Evolutionary conservation across 2,888 invertebrate species (phyloP), one percentile per base, ranked within the genome.

Genomic region (Campopleginae sp.): DNA sequence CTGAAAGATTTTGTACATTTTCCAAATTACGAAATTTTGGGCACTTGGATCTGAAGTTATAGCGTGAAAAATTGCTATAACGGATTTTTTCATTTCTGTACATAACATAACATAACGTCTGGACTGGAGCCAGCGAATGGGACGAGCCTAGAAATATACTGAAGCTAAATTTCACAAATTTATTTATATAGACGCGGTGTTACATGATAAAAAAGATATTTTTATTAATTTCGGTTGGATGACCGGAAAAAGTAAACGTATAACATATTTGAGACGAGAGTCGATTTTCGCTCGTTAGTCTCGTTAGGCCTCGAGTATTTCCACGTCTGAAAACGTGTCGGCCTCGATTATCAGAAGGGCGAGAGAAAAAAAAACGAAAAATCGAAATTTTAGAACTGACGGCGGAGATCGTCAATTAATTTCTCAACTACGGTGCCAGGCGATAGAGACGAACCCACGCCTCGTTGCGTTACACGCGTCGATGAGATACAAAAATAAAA

Each of bases 401-500:
- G 44, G 58, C 63, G 44, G 66, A 58, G 80, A 82, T 82, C 23
- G 84, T 82, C 84, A 83, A 88, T 88, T 88, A 88, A 88, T 88
- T 82, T 82, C 66, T 71, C 51, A 74, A 48, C 68, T 44, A 54
- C 63, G 48, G 63, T 14, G 19, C 77, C 63, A 70, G 86, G 46
- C 83, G 82, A 61, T 86, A 79, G 84, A 80, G 84, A 51, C 78
- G 68, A 23, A 72, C 86, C 85, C 78, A 87, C 86, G 82, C 82
- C 65, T 80, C 42, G 58, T 31, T 74, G 58, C 23, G 58, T 79
- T 81, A 74, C 54, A 76, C 48, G 42, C 77, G 70, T 19, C 42
- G 44, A 46, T 33, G 48, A 75, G 65, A 51, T 87, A 86, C 87
- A 51, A 86, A 88, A 88, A 88, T 88, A 88, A 88, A 88, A 85